Base-by-base conservation (phyloP, 1,140 invertebrate species). In the Meteorus sp. region DNA sequence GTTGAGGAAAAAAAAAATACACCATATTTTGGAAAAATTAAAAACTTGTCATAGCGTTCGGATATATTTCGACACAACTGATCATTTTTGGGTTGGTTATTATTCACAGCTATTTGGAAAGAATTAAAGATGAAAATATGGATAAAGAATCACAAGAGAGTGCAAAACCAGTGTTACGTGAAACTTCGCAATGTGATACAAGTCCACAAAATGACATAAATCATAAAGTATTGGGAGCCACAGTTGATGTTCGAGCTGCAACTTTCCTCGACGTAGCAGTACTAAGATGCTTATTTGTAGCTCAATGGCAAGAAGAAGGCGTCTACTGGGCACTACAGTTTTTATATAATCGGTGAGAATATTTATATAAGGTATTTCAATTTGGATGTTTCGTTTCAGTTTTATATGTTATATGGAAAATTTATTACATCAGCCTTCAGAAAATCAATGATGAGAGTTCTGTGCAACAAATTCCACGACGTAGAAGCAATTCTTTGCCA, bases 291-390 rank as follows among this genome's bases (percentile, higher is more conserved):
- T 84, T 99, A n/a, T 97, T 99, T 76, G 91, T 97, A 58, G 86
- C 92, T 0, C 94, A 97, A 71, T 99, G 98, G 98, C 88, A 93
- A 68, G 96, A 98, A 76, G 96, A 99, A 78, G 97, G 97, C 1
- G 89, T 98, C 22, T 94, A 91, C 80, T 99, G 97, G 97, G 94
- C 93, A 22, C 77, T 99, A n/a, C 90, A 95, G 74, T 99, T 90
- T 79, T 80, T 96, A 39, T 91, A 92, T 64, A 91, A 94, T 69
- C 86, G 93, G 92, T n/a, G n/a, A n/a, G n/a, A n/a, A n/a, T n/a
- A n/a, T n/a, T n/a, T n/a, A n/a, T n/a, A n/a, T n/a, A n/a, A n/a
- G n/a, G n/a, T n/a, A n/a, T n/a, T n/a, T n/a, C n/a, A n/a, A n/a
- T n/a, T n/a, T n/a, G n/a, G n/a, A n/a, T n/a, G n/a, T n/a, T n/a